phyloP scores from a whole-genome alignment of 1,140 invertebrate genomes.

The Amphibalanus amphitrite region DNA sequence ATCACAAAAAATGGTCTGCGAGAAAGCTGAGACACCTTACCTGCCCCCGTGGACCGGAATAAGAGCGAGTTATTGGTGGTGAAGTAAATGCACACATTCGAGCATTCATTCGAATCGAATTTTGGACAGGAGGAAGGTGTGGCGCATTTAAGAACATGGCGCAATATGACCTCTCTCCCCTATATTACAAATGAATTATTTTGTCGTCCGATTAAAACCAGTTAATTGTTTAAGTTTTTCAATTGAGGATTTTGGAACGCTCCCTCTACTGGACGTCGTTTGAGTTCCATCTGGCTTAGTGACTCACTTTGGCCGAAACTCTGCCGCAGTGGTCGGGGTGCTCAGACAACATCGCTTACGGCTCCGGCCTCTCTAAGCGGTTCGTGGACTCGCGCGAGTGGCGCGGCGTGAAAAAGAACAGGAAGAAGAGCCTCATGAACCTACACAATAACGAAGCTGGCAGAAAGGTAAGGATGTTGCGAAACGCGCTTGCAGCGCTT shows the following conservation, averaged over 20 bases:
- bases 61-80: too few relatives aligned
- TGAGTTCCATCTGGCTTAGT: neutral
- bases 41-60: constrained; percentile 1
- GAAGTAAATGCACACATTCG: too few relatives aligned
- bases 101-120: neutral
- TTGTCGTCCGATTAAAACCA: neutral
- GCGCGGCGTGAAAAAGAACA: constrained; percentile 19
- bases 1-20: too few relatives aligned
- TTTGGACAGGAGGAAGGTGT: too few relatives aligned
- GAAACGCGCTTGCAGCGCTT: too few relatives aligned
- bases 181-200: too few relatives aligned
- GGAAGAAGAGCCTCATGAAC: constrained; percentile 27
- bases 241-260: constrained; percentile 1
- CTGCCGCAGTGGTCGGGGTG: constrained; percentile 32
- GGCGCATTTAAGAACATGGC: too few relatives aligned
- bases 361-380: constrained; percentile 31
- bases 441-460: constrained; percentile 35
- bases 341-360: constrained; percentile 39
- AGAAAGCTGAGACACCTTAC: too few relatives aligned
- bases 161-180: too few relatives aligned
- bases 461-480: constrained; percentile 25
- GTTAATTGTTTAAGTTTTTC: neutral
- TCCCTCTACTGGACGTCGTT: neutral
- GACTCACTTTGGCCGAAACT: constrained; percentile 13
- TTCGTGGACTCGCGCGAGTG: constrained; percentile 35